Conservation (phyloP, 2,113 vertebrate species). For the Halichoerus grypus region DNA sequence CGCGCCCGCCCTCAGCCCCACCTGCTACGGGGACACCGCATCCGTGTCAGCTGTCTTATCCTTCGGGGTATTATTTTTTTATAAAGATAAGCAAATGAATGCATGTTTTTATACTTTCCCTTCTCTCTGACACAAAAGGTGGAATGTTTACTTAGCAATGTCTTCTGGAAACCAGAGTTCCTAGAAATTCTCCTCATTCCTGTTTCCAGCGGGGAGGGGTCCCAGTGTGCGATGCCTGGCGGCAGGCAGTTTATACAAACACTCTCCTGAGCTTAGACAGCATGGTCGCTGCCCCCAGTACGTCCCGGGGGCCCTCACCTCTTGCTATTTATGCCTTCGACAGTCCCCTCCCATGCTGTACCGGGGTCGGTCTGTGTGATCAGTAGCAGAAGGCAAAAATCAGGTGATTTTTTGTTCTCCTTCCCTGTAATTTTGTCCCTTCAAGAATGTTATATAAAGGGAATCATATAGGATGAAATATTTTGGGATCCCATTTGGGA, state of each 20-base stretch:
- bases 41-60: not conserved
- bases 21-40: no score
- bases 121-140: not conserved
- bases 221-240: not conserved
- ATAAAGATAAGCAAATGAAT: not conserved
- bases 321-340: no score
- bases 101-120: not conserved
- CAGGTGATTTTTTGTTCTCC: no score
- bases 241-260: no score
- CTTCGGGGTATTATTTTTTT: not conserved
- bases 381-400: not conserved
- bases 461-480: not conserved
- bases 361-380: not conserved
- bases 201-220: not conserved
- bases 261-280: not conserved
- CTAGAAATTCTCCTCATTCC: no score
- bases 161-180: not conserved
- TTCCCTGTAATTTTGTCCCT: not conserved
- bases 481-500: not conserved
- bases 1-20: accelerated
- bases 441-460: not conserved
- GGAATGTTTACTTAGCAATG: not conserved
- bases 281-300: not conserved
- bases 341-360: no score
- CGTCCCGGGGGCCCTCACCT: no score